phyloP scores from a whole-genome alignment of 1,140 invertebrate genomes.

The Caerostris darwini region DNA sequence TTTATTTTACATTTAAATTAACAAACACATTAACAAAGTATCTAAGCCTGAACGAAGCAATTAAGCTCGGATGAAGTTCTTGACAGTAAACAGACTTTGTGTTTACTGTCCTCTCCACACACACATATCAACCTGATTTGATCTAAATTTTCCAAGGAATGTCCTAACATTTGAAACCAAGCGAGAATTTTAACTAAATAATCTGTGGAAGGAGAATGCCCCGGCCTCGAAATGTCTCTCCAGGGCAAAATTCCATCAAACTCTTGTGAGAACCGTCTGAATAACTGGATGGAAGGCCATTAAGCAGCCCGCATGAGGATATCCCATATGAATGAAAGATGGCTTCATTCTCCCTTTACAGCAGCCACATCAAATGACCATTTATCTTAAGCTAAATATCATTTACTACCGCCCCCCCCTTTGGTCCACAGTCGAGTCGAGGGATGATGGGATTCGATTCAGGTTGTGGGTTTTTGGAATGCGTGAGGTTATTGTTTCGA shows the following conservation, averaged over 20 bases:
- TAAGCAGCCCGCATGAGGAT: background rate
- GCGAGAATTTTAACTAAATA: background rate
- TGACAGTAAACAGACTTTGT: no score
- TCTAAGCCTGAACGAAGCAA: no score
- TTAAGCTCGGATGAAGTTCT: no score
- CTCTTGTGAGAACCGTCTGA: background rate
- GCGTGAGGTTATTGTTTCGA: no score
- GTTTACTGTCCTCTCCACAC: no score
- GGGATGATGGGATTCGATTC: no score
- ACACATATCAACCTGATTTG: background rate
- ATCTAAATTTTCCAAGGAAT: background rate
- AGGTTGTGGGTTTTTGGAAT: no score
- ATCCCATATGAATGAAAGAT: constrained; percentile 27
- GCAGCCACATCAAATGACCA: constrained; percentile 22
- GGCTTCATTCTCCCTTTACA: background rate
- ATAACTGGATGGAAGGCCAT: constrained; percentile 7
- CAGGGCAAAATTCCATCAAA: constrained; percentile 20
- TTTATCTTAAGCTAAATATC: constrained; percentile 45
- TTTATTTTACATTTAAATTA: no score
- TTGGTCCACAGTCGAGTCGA: no score
- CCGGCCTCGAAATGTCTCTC: background rate
- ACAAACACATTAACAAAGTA: no score
- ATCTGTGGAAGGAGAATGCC: background rate
- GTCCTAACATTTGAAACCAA: background rate
- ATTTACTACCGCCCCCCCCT: background rate